Percentiles rank a stretch among this genome's conserved stretches.
Evolutionary conservation across 2,888 invertebrate genomes (phyloP).

Genomic region (Caenorhabditis auriculariae): DNA sequence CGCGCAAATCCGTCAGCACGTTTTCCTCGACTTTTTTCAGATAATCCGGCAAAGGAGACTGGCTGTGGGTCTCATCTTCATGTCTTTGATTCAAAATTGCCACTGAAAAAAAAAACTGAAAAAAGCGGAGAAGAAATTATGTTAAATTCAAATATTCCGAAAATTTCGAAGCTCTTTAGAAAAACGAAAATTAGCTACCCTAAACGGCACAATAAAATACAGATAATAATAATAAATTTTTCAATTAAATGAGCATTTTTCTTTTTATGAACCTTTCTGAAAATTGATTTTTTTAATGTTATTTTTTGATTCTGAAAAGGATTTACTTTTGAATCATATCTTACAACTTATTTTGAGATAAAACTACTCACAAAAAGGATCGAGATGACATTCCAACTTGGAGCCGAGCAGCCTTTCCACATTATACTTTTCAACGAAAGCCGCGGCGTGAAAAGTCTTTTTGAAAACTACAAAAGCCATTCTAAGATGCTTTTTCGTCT

Average conservation of each 20-base stretch:
- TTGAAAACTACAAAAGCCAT: slow-evolving; percentile 23
- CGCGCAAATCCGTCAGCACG: not conserved
- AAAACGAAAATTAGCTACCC: not conserved
- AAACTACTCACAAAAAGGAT: slow-evolving; percentile 20
- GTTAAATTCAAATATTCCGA: not conserved
- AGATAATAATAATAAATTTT: no score
- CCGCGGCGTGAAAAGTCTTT: slow-evolving; percentile 4
- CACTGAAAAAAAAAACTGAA: slow-evolving; percentile 13
- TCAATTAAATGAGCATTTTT: no score
- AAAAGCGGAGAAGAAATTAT: not conserved
- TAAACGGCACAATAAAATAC: not conserved
- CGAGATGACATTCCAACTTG: not conserved
- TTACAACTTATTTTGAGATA: no score
- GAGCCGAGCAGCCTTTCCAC: slow-evolving; percentile 9
- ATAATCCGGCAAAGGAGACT: slow-evolving; percentile 2
- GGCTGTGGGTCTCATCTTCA: slow-evolving; percentile 1
- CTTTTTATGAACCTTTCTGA: no score
- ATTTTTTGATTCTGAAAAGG: no score
- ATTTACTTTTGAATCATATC: no score
- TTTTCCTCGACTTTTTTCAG: slow-evolving; percentile 1
- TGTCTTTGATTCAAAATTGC: slow-evolving; percentile 10
- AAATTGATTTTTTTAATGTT: no score
- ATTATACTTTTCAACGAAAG: slow-evolving; percentile 8
- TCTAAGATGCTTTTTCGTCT: slow-evolving; percentile 14
- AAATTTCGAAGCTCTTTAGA: not conserved